Evolutionary conservation across 1,140 invertebrate genomes (phyloP).

Genomic region (Calosoma granatense): DNA sequence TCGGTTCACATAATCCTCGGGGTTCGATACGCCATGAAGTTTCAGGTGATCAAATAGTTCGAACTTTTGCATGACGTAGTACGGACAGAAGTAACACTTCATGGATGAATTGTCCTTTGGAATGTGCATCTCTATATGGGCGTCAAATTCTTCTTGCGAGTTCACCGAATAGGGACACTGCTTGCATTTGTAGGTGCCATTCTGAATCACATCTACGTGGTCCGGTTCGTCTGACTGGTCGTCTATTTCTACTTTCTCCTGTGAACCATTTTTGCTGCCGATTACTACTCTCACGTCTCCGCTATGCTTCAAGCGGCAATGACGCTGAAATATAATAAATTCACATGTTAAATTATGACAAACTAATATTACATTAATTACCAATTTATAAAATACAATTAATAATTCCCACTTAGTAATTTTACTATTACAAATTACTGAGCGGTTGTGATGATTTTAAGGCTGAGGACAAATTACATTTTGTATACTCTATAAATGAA

Average conservation of each 20-base stretch:
- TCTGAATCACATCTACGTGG: constrained; percentile 26
- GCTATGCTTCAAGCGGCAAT: constrained; percentile 61
- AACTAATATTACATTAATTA: no score
- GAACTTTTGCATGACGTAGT: constrained; percentile 47
- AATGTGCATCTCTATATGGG: constrained; percentile 63
- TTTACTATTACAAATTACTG: no score
- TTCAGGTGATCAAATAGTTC: constrained; percentile 31
- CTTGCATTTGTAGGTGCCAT: constrained; percentile 42
- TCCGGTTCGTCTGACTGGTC: constrained; percentile 29
- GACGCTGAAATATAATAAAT: constrained; percentile 52
- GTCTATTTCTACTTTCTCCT: constrained; percentile 33
- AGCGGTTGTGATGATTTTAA: no score
- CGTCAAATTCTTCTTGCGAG: constrained; percentile 50
- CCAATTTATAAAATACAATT: no score
- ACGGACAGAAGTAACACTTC: constrained; percentile 74
- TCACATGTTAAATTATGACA: no score
- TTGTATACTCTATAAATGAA: no score
- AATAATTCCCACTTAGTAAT: no score
- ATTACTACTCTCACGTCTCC: constrained; percentile 55
- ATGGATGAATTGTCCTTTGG: constrained; percentile 56
- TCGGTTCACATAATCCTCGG: constrained; percentile 7
- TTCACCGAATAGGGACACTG: constrained; percentile 65
- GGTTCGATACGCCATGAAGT: constrained; percentile 24
- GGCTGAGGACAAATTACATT: no score
- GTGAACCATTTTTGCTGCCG: constrained; percentile 35